Percentiles rank a stretch among this genome's conserved stretches.
These are phyloP conservation scores for Eriosoma lanigerum DNA, from an alignment of 1,140 invertebrate genomes.

Conservation along the genomic window DNA sequence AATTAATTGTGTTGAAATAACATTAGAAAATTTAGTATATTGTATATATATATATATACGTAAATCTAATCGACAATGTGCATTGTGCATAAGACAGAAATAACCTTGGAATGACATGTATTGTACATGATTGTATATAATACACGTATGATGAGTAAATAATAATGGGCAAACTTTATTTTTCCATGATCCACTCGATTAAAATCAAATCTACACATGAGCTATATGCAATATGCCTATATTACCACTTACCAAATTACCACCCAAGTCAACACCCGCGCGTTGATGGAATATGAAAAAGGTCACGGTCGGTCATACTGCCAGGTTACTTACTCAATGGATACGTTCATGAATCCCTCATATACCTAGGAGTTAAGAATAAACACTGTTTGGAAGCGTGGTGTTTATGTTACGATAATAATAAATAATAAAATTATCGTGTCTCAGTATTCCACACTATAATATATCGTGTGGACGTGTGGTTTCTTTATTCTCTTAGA, in stretches of 20 bases:
- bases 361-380: not conserved
- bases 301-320: slow-evolving; percentile 40
- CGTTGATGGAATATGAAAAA: slow-evolving; percentile 39
- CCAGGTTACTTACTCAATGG: not conserved
- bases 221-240: too few species aligned
- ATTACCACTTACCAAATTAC: not conserved
- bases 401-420: not conserved
- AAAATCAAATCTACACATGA: not conserved
- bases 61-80: too few species aligned
- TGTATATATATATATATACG: too few species aligned
- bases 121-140: too few species aligned
- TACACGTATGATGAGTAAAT: too few species aligned
- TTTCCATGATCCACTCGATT: not conserved
- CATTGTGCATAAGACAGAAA: too few species aligned
- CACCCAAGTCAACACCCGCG: not conserved
- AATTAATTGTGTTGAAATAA: too few species aligned
- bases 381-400: not conserved
- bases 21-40: too few species aligned
- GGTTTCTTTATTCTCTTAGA: slow-evolving; percentile 40
- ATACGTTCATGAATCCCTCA: slow-evolving; percentile 19
- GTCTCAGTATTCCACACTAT: not conserved
- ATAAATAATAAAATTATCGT: slow-evolving; percentile 33
- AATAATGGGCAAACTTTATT: too few species aligned
- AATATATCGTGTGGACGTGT: too few species aligned
- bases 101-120: too few species aligned